A percentile compares a stretch with the other conserved stretches of the same genome.
Conservation (phyloP, 2,113 vertebrate species). For the Noctilio leporinus region DNA sequence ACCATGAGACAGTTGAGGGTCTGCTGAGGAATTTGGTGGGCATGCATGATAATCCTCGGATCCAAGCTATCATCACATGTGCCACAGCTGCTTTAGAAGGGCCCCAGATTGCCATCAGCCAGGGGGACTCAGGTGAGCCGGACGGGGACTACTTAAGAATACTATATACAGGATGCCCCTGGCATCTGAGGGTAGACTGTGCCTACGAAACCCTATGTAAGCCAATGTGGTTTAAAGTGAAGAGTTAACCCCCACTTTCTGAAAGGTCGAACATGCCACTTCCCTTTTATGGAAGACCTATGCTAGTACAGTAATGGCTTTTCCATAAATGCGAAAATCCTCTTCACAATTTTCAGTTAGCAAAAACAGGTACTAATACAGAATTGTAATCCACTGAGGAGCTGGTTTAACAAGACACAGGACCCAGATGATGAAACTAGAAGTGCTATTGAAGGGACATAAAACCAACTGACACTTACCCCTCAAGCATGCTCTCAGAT, state of each 20-base stretch:
- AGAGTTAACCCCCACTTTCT: neutral
- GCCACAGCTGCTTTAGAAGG: slow-evolving; percentile 72
- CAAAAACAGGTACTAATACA: neutral
- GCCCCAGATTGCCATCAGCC: neutral
- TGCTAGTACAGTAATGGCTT: neutral
- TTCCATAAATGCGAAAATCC: neutral
- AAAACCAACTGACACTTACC: neutral
- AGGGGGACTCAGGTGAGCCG: neutral
- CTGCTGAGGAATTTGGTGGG: slow-evolving; percentile 64
- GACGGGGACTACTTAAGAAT: neutral
- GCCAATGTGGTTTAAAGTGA: neutral
- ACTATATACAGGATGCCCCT: neutral
- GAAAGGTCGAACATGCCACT: neutral
- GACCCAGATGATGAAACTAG: neutral
- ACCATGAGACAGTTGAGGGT: slow-evolving; percentile 73
- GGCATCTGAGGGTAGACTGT: neutral
- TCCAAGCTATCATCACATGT: slow-evolving; percentile 77
- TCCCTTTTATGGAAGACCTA: neutral
- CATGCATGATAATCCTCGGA: slow-evolving; percentile 63
- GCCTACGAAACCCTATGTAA: neutral
- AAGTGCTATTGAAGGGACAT: neutral
- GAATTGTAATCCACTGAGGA: neutral
- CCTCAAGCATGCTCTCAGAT: neutral
- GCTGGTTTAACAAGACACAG: neutral
- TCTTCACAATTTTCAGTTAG: neutral